A percentile compares a stretch with the other conserved stretches of the same genome.
phyloP scores from a whole-genome alignment of 2,888 invertebrate genomes.

The Apamea anceps region DNA sequence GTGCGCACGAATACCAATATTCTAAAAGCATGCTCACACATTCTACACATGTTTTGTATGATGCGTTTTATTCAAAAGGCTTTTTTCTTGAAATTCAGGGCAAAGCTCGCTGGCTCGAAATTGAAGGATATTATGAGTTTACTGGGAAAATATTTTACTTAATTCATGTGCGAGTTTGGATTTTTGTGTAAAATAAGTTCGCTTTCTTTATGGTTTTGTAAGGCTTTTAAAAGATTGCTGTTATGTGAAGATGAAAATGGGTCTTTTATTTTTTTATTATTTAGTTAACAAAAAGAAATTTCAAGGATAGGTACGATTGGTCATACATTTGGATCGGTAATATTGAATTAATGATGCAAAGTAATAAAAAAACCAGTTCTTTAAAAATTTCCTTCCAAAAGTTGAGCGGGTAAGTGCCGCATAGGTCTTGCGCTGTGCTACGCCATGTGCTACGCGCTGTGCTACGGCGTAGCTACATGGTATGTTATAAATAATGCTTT shows the following conservation, averaged over 20 bases:
- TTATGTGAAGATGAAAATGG: conserved; percentile 1
- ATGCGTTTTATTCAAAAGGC: conserved; percentile 65
- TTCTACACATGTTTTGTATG: conserved; percentile 64
- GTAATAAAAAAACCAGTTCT: not conserved
- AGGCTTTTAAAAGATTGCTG: conserved; percentile 16
- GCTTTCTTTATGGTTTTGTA: conserved; percentile 26
- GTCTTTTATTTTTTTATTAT: not conserved
- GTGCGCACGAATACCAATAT: conserved; percentile 77
- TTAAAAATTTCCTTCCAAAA: no score
- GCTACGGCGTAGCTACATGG: no score
- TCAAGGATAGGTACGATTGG: no score
- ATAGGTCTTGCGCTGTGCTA: not conserved
- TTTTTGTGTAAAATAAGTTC: conserved; percentile 47
- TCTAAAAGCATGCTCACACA: conserved; percentile 76
- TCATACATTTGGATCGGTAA: no score
- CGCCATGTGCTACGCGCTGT: conserved; percentile 1
- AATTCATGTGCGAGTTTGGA: conserved; percentile 49
- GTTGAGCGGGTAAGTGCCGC: not conserved
- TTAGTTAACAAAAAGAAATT: not conserved
- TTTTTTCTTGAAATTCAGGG: conserved; percentile 51
- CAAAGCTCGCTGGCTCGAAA: conserved; percentile 50
- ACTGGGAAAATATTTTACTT: conserved; percentile 53
- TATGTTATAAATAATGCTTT: no score
- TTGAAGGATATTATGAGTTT: conserved; percentile 57
- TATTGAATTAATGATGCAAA: not conserved